A percentile compares a stretch with the other conserved stretches of the same genome.
phyloP scores from a whole-genome alignment of 2,797 vertebrate genomes.

The Schizopygopsis pylzovi region DNA sequence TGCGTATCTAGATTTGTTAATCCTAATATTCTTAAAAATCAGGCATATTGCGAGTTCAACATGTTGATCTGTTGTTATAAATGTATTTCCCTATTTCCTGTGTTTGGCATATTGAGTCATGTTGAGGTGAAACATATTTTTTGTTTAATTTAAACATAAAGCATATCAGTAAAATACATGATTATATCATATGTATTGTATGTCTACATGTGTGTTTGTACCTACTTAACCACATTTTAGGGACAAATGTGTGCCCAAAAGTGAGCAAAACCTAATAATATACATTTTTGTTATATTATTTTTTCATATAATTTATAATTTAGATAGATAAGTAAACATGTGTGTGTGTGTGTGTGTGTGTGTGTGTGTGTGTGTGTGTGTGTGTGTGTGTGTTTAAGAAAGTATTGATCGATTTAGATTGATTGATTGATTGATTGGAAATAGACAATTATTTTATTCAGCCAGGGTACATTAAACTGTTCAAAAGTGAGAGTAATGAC shows the following conservation, averaged over 20 bases:
- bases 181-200: background rate
- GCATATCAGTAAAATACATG: background rate
- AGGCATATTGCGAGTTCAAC: background rate
- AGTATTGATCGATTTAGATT: too few species aligned
- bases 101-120: background rate
- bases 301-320: too few species aligned
- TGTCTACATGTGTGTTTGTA: background rate
- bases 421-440: too few species aligned
- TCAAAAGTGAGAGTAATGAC: background rate
- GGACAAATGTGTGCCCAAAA: too few species aligned
- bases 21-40: slow-evolving; percentile 49
- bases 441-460: background rate
- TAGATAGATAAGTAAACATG: too few species aligned
- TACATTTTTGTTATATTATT: too few species aligned
- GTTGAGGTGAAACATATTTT: background rate
- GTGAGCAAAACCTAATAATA: too few species aligned
- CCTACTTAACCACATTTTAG: too few species aligned
- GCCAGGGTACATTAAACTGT: background rate
- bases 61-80: slow-evolving; percentile 15
- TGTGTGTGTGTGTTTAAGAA: too few species aligned
- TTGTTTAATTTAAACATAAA: background rate
- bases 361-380: too few species aligned
- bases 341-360: too few species aligned
- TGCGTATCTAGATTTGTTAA: slow-evolving; percentile 30
- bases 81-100: background rate